Evolutionary conservation across 2,113 vertebrate genomes (phyloP).

Genomic region (Dendropsophus ebraccatus): DNA sequence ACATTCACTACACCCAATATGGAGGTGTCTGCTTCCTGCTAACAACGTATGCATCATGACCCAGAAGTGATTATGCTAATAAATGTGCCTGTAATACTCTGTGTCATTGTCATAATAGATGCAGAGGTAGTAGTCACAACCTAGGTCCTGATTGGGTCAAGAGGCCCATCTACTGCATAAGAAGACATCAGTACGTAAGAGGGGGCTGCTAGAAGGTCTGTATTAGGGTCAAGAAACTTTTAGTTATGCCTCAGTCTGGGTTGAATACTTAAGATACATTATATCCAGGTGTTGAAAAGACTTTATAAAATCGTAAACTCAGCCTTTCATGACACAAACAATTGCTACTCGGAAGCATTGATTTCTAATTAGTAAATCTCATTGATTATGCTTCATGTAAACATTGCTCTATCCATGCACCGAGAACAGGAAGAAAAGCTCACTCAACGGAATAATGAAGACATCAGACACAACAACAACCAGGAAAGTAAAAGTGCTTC

Average conservation of each 20-base stretch:
- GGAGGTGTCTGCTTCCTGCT: no score
- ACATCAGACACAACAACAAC: conserved; percentile 42
- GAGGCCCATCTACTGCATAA: no score
- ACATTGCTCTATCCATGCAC: conserved; percentile 38
- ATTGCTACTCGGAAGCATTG: conserved; percentile 36
- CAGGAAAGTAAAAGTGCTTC: neutral
- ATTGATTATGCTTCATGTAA: conserved; percentile 59
- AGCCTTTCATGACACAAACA: conserved; percentile 19
- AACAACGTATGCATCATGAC: no score
- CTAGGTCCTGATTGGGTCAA: no score
- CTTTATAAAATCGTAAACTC: conserved; percentile 45
- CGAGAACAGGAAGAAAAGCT: conserved; percentile 37
- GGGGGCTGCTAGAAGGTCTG: neutral
- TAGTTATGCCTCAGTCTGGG: no score
- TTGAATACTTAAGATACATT: neutral
- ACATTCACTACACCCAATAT: no score
- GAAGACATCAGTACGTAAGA: no score
- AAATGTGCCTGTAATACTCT: no score
- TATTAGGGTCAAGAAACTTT: neutral
- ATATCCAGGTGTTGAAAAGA: neutral
- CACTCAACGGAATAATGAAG: conserved; percentile 51
- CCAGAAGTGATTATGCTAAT: no score
- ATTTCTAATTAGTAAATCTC: conserved; percentile 59
- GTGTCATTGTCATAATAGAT: no score
- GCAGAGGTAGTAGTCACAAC: no score